Evolutionary conservation across 1,140 invertebrate species (phyloP).

Genomic region (Paracyclopina nana): DNA sequence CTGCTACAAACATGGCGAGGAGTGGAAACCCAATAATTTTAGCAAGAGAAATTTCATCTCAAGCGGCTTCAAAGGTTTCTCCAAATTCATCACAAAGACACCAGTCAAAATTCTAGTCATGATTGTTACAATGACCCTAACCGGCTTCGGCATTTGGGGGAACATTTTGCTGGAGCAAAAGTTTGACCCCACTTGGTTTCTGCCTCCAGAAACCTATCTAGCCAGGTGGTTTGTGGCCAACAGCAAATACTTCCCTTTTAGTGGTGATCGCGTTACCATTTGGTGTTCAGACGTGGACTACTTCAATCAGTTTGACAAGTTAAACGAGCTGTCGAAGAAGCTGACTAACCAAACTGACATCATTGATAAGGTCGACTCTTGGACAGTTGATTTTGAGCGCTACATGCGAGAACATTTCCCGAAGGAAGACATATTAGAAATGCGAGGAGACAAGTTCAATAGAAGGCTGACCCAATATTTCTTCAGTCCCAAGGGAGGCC

Average conservation of each 20-base stretch:
- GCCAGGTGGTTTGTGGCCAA: slow-evolving; percentile 18
- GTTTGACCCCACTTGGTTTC: slow-evolving; percentile 36
- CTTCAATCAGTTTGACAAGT: slow-evolving; percentile 36
- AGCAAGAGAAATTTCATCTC: slow-evolving; percentile 30
- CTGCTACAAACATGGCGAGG: slow-evolving; percentile 24
- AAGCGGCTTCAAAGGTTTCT: slow-evolving; percentile 30
- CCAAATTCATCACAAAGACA: slow-evolving; percentile 26
- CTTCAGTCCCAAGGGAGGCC: slow-evolving; percentile 4
- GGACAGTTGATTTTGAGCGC: slow-evolving; percentile 35
- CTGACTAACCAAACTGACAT: slow-evolving; percentile 33
- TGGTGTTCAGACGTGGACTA: slow-evolving; percentile 46
- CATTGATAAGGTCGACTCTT: slow-evolving; percentile 35
- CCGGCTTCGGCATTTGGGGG: slow-evolving; percentile 25
- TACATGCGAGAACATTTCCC: slow-evolving; percentile 31
- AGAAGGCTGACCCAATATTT: slow-evolving; percentile 29
- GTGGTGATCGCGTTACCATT: slow-evolving; percentile 29
- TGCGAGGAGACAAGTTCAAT: neutral
- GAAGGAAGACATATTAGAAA: neutral
- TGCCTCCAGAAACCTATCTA: slow-evolving; percentile 29
- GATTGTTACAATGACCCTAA: slow-evolving; percentile 24
- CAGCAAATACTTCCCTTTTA: slow-evolving; percentile 18
- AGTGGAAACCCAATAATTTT: slow-evolving; percentile 31
- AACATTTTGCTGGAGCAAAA: slow-evolving; percentile 32
- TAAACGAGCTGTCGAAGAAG: slow-evolving; percentile 33
- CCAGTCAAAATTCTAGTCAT: slow-evolving; percentile 27